phyloP scores from a whole-genome alignment of 2,797 vertebrate genomes.

The Myotis daubentonii region DNA sequence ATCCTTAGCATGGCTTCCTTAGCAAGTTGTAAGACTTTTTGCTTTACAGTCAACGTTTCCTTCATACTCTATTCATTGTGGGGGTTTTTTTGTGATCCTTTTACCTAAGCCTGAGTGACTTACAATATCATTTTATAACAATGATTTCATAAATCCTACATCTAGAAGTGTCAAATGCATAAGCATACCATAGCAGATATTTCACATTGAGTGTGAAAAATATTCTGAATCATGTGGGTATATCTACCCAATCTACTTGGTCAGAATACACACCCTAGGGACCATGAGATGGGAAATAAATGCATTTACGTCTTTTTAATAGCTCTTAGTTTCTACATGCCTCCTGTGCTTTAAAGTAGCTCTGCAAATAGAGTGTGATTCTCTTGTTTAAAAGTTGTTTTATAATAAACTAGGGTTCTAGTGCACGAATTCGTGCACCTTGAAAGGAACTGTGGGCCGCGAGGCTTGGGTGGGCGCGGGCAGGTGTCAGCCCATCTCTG shows the following conservation, averaged over 20 bases:
- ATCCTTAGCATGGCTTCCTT: background rate
- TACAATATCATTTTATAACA: background rate
- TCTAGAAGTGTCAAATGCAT: background rate
- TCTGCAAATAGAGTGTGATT: background rate
- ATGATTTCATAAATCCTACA: background rate
- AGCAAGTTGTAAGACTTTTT: background rate
- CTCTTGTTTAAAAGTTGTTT: background rate
- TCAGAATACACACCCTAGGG: background rate
- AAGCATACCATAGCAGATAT: background rate
- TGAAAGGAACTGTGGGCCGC: too few species aligned
- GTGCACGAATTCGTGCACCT: too few species aligned
- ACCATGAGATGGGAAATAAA: background rate
- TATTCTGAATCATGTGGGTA: background rate
- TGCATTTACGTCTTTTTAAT: constrained; percentile 3
- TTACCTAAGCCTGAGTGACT: background rate
- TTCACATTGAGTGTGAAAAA: background rate
- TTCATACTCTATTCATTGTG: background rate
- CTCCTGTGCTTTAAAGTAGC: background rate
- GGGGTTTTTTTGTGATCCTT: background rate
- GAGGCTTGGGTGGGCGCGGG: too few species aligned
- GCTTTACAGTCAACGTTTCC: background rate
- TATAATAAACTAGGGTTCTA: background rate
- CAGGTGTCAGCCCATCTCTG: too few species aligned
- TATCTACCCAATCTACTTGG: background rate
- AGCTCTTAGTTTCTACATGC: background rate